Percentiles rank a stretch among this genome's conserved stretches.
Conservation (phyloP, 2,888 invertebrate genomes). For the Embidobia sp. region DNA sequence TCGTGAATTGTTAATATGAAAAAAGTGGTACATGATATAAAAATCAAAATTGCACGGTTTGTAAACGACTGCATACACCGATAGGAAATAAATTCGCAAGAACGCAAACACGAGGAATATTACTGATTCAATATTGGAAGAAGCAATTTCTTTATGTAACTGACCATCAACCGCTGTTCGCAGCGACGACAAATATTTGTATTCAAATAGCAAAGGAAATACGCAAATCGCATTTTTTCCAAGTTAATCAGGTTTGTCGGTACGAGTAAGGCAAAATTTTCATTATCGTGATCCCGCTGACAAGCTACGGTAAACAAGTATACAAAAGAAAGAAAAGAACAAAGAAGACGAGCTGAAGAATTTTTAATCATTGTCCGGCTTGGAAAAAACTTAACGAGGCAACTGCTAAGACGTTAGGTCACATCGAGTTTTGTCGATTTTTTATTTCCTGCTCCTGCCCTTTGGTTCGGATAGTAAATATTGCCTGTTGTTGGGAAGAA, state of each 20-base stretch:
- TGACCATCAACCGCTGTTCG: constrained; percentile 25
- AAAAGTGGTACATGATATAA: too few relatives aligned
- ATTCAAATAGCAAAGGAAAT: constrained; percentile 38
- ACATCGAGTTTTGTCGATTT: constrained; percentile 11
- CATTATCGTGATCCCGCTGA: background rate
- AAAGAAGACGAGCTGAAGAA: background rate
- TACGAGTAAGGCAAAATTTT: constrained; percentile 6
- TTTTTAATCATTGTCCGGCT: constrained; percentile 19
- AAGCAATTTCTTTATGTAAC: constrained; percentile 56
- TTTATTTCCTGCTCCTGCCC: constrained; percentile 28
- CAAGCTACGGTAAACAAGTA: background rate
- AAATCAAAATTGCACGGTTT: background rate
- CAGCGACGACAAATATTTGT: constrained; percentile 30
- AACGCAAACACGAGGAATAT: constrained; percentile 10
- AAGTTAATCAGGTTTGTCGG: constrained; percentile 3
- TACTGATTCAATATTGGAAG: constrained; percentile 60
- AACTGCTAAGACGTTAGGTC: constrained; percentile 23
- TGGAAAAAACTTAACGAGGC: constrained; percentile 8
- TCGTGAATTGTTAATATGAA: too few relatives aligned
- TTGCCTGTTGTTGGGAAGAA: constrained; percentile 44
- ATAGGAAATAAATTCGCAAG: constrained; percentile 33
- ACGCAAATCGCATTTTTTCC: constrained; percentile 17
- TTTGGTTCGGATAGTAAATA: constrained; percentile 42
- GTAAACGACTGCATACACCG: constrained; percentile 9
- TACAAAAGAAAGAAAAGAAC: background rate